Evolutionary conservation across 2,113 vertebrate species (phyloP).

Genomic region (Mormyrus iriodes): DNA sequence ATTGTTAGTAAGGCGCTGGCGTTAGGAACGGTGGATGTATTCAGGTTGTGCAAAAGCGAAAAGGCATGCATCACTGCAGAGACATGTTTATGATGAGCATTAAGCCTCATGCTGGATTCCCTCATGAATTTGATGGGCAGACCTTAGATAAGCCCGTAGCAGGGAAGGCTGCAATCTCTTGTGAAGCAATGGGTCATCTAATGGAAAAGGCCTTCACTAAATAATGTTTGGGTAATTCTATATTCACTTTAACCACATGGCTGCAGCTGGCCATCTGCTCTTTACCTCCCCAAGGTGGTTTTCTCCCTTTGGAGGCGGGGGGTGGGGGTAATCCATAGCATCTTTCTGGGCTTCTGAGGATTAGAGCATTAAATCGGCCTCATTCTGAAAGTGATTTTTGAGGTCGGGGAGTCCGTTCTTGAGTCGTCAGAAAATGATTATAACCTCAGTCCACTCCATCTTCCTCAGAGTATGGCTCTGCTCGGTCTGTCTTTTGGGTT

Average conservation of each 20-base stretch:
- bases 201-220: not conserved
- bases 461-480: not conserved
- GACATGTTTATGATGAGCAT: not conserved
- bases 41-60: not conserved
- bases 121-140: not conserved
- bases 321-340: not conserved
- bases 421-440: not conserved
- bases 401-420: not conserved
- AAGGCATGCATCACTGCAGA: no score
- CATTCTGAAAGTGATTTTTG: not conserved
- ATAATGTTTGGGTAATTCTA: not conserved
- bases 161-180: not conserved
- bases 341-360: not conserved
- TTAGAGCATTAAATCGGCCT: not conserved
- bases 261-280: not conserved
- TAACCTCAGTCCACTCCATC: not conserved
- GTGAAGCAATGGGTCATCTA: not conserved
- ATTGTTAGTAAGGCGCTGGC: not conserved
- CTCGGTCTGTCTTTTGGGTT: not conserved
- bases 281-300: not conserved
- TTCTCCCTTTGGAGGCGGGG: not conserved
- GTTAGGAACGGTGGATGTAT: no score
- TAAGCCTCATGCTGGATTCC: not conserved
- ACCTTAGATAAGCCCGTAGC: not conserved
- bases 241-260: not conserved